Base-by-base conservation (phyloP, 2,797 vertebrate genomes). In the Salarias fasciatus region DNA sequence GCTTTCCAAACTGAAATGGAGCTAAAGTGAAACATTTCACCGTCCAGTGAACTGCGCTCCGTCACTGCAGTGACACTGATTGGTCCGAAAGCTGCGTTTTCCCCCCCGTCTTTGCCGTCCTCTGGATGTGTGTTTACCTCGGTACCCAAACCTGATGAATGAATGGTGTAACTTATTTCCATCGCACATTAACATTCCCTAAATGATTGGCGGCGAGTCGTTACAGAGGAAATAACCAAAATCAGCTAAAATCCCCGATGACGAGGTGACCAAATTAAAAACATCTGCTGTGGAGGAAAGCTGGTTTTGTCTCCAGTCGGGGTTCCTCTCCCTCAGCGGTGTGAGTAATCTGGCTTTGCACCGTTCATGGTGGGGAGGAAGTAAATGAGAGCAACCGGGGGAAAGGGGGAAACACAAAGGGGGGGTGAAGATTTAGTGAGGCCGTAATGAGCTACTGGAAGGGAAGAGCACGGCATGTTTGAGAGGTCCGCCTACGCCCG, bases 391-490 rank as follows among this genome's bases (percentile, higher is more conserved):
- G 72, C 57, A 68, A 63, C 0, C 53, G 69, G 60, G 50, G 58
- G 65, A 63, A 62, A 69, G 40, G 58, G 42, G 61, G 60, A 66
- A 73, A 65, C 69, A 83, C 72, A 79, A 77, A 82, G 55, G 43
- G 47, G 54, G 46, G 53, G 55, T 12, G 46, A 63, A 75, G 74
- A 85, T 77, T 86, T 83, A 85, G 41, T n/a, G 68, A 70, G 82
- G 76, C 72, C 66, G 66, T 79, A 83, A 82, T 65, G 72, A 83
- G 79, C 79, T 71, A 40, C 77, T 79, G 75, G 76, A 77, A 71
- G 53, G 60, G 60, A 72, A 71, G 75, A 42, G 49, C 72, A 33
- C 37, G 41, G 59, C 63, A 60, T 24, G 37, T 82, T 72, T 79
- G 75, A 75, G 50, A 63, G 56, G 73, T 65, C 55, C 62, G 41